Conservation (phyloP, 2,113 vertebrate genomes). For the Rhea pennata region DNA sequence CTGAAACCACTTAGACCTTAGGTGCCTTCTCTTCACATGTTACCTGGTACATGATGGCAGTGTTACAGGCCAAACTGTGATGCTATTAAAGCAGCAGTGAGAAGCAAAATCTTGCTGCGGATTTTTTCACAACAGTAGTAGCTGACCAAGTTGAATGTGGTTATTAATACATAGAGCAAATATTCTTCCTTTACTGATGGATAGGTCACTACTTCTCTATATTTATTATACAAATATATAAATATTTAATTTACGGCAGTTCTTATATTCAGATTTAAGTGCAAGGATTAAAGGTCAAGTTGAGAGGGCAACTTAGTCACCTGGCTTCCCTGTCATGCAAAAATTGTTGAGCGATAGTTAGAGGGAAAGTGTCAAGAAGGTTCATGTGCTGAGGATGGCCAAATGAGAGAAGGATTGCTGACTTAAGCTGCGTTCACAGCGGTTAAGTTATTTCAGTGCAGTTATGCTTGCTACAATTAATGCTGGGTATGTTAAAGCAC, state of each 20-base stretch:
- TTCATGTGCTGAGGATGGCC: conserved; percentile 72
- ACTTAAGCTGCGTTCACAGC: conserved; percentile 68
- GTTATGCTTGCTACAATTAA: conserved; percentile 73
- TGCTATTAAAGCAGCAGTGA: not conserved
- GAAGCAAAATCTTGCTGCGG: not conserved
- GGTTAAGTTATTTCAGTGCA: conserved; percentile 67
- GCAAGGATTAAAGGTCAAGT: conserved; percentile 77
- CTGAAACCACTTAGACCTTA: not conserved
- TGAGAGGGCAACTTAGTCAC: conserved; percentile 74
- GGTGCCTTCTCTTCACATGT: rapidly evolving
- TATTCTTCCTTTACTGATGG: not conserved
- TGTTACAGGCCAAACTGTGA: not conserved
- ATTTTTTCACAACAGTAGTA: not conserved
- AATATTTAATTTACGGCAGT: not conserved
- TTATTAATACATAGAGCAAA: not conserved
- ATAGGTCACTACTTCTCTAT: not conserved
- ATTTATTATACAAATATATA: conserved; percentile 15
- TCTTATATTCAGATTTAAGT: conserved; percentile 71
- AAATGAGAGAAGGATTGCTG: conserved; percentile 70
- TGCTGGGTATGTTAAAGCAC: conserved; percentile 54
- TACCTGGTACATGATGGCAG: not conserved
- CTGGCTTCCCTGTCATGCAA: conserved; percentile 40
- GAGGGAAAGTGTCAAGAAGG: conserved; percentile 52
- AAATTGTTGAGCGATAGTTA: conserved; percentile 65
- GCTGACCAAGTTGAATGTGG: conserved; percentile 1